Conservation (phyloP, 2,797 vertebrate species). For the Intellagama lesueurii region DNA sequence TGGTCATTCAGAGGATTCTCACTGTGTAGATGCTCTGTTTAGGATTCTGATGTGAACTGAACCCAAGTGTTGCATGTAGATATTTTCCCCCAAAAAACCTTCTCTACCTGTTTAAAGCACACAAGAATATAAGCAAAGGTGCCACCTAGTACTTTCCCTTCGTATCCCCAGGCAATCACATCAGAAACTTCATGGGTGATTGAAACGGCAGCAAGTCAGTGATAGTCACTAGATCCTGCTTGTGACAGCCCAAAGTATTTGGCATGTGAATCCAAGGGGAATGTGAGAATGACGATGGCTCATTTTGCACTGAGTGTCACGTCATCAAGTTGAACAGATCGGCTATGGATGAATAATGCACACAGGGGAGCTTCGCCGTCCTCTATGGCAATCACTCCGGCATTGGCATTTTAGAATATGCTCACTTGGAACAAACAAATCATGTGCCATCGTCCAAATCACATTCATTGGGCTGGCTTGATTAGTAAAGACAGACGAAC, state of each 20-base stretch:
- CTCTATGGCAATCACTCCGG: not conserved
- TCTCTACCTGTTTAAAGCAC: not conserved
- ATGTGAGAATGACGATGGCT: constrained; percentile 47
- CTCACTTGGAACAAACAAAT: not conserved
- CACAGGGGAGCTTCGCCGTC: not conserved
- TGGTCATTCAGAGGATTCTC: not conserved
- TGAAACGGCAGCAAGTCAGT: constrained; percentile 68
- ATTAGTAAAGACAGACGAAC: not conserved
- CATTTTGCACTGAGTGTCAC: constrained; percentile 56
- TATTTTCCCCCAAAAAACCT: not conserved
- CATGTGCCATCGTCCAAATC: not conserved
- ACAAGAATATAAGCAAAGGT: not conserved
- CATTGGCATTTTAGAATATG: not conserved
- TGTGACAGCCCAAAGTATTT: constrained; percentile 61
- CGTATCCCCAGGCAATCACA: constrained; percentile 45
- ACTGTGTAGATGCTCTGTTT: not conserved
- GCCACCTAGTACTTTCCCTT: constrained; percentile 4
- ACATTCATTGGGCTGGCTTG: not conserved
- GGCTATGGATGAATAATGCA: constrained; percentile 32
- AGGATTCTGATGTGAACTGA: not conserved
- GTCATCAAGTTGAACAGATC: constrained; percentile 57
- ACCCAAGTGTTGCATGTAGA: not conserved
- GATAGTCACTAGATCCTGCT: constrained; percentile 51
- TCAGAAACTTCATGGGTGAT: constrained; percentile 48
- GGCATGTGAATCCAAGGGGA: constrained; percentile 64